Base-by-base conservation (phyloP, 2,797 vertebrate genomes). In the Coreius guichenoti region DNA sequence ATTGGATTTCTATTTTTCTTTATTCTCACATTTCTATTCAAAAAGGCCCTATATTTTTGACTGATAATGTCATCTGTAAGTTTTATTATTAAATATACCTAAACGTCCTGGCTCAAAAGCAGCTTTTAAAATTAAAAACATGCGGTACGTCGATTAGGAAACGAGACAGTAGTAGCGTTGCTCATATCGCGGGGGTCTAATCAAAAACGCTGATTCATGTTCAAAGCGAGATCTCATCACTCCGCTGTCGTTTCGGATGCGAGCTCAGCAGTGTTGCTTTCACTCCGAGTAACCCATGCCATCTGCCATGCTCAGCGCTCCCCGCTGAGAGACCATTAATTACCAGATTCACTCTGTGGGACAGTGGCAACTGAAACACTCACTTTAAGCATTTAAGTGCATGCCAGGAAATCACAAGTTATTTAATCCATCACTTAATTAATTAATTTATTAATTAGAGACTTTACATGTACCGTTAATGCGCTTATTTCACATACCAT, bases 311-410 rank as follows among this genome's bases (percentile, higher is more conserved):
- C 86, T 87, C 80, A 80, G 67, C 81, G 87, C 82, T 89, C 83
- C 89, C 91, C 79, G 86, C 90, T 80, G 89, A 90, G 91, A 80
- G 86, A 89, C 83, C 88, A 90, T 91, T 91, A 91, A 91, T 91
- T 91, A 91, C 91, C 89, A 86, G 86, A 80, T 86, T 88, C 88
- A 88, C 90, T 89, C 87, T 63, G 88, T 87, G 76, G 89, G 89
- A 86, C 86, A 87, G 88, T 87, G 87, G 85, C 82, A 89, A 87
- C 88, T 90, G 86, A 90, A 91, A 89, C 90, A 90, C 88, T 90
- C 84, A 87, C 88, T 90, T 91, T 88, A 91, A 91, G 87, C 77
- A 70, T 84, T 87, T 89, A 88, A 87, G 84, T 81, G 82, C 85
- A 76, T 86, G 89, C 89, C 89, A 90, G 88, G 83, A 90, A 86